Evolutionary conservation across 2,888 invertebrate genomes (phyloP), one percentile per base, ranked within the genome.

Genomic region (Tachina fera): DNA sequence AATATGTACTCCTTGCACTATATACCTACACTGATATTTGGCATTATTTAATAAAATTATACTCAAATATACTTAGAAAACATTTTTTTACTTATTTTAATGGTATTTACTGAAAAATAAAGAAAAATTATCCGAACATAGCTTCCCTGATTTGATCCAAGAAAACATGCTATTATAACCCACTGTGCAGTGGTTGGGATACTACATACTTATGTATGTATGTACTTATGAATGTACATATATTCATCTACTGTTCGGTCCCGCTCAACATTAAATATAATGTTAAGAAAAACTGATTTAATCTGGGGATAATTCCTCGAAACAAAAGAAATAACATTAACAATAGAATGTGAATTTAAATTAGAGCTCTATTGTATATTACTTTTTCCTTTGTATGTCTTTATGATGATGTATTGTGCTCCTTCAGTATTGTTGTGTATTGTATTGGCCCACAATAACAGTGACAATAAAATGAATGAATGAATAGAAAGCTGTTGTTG

Each of bases 341-440:
- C 77, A 83, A 83, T 83, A 83, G 83, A 51, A 71, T 67, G 77
- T 77, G 77, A 83, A 83, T 83, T 72, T 83, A 83, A 83, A 83
- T 83, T 83, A 83, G 83, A 77, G 72, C 45, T 51, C 83, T 83
- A 83, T 83, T 83, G 83, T 83, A 60, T 77, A 63, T 71, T 65
- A 76, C 49, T 49, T 75, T 71, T 71, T 53, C 51, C 39, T 67
- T 77, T 77, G 71, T 77, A 41, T 60, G 60, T 19, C 53, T 77
- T 83, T 77, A 67, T 83, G 65, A 60, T 77, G 58, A 65, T 67
- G 72, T 83, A 83, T 83, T 77, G 71, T 83, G 67, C 60, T 75
- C 47, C 60, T 51, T 80, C 16, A 3, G 49, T 43, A 60, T 80
- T 67, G 39, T 51, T 65, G 41, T 47, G 31, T 65, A 49, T 67